Base-by-base conservation (phyloP, 2,113 vertebrate genomes). In the Anoura caudifer region DNA sequence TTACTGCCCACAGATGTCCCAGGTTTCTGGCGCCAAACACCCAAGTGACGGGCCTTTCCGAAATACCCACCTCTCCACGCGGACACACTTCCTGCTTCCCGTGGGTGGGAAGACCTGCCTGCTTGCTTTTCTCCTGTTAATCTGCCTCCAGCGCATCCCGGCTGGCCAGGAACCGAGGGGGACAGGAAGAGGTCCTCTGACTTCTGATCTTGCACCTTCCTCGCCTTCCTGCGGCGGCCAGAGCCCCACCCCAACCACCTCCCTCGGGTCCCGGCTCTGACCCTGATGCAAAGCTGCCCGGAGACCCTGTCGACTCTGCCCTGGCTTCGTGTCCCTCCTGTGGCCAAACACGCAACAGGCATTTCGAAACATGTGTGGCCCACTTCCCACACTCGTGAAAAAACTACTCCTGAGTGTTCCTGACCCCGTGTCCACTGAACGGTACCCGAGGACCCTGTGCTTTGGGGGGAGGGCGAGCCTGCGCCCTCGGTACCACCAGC, bases 401-500 rank as follows among this genome's bases (percentile, higher is more conserved):
- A 52, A 59, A 26, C 20, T 4, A 2, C 1, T 26, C 31, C n/a
- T 1, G 19, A 33, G 13, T 19, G 6, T 43, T 5, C 9, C 26
- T 4, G 38, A 9, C 11, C 26, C 41, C 0, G 0, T 24, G 65
- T 26, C 41, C 67, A 17, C 26, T 1, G 2, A 22, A 11, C 15
- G 8, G 52, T 22, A 7, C n/a, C 33, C 10, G 6, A 24, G 52
- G 56, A 24, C 0, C 6, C 38, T 8, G 26, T 2, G 5, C 14
- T 19, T 2, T n/a, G 4, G 28, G 45, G 22, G 45, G 26, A 63
- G 8, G 1, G 6, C 14, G 7, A 24, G 5, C n/a, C 43, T 2
- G 0, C 11, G 7, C 4, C 24, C 9, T 15, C 0, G 16, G 41
- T 1, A 28, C n/a, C n/a, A n/a, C n/a, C 17, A 2, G 16, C 75